phyloP scores from a whole-genome alignment of 30 jellyfish, hydroid and myxozoan genomes.

The Catostylus mosaicus region DNA sequence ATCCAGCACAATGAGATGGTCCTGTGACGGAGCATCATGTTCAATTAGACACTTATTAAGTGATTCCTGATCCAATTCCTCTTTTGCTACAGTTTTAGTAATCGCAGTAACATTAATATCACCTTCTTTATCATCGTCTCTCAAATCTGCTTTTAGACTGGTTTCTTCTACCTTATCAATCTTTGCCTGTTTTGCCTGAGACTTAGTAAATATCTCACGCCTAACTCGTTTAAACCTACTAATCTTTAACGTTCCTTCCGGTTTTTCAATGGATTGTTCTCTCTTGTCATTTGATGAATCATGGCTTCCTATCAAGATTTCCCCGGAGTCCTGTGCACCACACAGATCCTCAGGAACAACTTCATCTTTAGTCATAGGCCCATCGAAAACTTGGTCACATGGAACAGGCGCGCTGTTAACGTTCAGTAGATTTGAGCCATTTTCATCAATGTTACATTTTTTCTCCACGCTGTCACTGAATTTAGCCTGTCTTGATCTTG shows the following conservation, averaged over 20 bases:
- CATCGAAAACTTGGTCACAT: not conserved
- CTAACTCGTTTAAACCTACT: no score
- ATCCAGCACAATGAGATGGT: not conserved
- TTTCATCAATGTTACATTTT: not conserved
- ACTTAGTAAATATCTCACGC: no score
- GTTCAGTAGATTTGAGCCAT: not conserved
- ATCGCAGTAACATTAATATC: not conserved
- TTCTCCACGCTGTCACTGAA: not conserved
- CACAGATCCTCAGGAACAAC: no score
- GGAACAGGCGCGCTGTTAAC: not conserved
- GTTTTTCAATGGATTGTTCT: no score
- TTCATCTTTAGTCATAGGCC: no score
- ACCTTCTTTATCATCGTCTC: not conserved
- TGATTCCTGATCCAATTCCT: not conserved
- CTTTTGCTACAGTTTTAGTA: not conserved
- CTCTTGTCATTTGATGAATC: no score
- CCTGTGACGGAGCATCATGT: not conserved
- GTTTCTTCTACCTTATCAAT: not conserved
- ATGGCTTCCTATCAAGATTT: no score
- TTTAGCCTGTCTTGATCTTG: constrained; percentile 31
- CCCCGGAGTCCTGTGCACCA: no score
- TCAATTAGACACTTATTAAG: no score
- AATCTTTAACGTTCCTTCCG: no score
- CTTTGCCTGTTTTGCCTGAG: not conserved
- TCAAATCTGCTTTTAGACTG: not conserved